phyloP scores from a whole-genome alignment of 2,113 vertebrate species.

The Salminus brasiliensis region DNA sequence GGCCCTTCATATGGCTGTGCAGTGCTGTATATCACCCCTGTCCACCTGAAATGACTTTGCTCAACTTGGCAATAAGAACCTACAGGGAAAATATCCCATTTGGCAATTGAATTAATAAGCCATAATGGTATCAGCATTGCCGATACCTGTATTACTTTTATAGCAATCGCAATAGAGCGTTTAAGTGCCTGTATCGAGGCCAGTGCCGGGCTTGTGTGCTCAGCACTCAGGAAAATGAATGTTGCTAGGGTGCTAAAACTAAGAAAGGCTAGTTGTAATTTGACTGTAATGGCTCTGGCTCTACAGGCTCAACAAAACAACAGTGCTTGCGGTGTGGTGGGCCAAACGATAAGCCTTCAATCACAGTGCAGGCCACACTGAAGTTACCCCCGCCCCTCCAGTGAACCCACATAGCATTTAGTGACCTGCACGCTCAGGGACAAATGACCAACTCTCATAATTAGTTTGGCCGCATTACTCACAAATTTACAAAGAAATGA shows the following conservation, averaged over 20 bases:
- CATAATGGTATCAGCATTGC: not conserved
- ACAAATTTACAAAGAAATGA: constrained; percentile 10
- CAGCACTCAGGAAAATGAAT: not conserved
- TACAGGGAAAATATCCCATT: not conserved
- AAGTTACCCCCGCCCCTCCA: not conserved
- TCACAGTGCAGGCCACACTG: not conserved
- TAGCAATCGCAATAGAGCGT: not conserved
- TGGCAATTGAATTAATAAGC: not conserved
- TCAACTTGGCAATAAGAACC: not conserved
- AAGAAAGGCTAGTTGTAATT: not conserved
- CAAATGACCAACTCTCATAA: not conserved
- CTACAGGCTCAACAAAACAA: not conserved
- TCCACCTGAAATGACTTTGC: not conserved
- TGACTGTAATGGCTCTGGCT: not conserved
- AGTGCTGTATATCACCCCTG: not conserved
- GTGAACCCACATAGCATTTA: not conserved
- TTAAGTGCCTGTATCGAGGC: not conserved
- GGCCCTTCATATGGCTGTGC: not conserved
- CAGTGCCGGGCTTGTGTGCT: not conserved
- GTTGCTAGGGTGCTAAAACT: not conserved
- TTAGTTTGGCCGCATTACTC: not conserved
- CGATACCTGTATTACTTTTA: not conserved
- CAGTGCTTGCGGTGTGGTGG: not conserved
- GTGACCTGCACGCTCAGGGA: not conserved
- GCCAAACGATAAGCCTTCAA: not conserved